A percentile compares a stretch with the other conserved stretches of the same genome.
Evolutionary conservation across 2,797 vertebrate genomes (phyloP).

Genomic region (Otolemur crassicaudatus): DNA sequence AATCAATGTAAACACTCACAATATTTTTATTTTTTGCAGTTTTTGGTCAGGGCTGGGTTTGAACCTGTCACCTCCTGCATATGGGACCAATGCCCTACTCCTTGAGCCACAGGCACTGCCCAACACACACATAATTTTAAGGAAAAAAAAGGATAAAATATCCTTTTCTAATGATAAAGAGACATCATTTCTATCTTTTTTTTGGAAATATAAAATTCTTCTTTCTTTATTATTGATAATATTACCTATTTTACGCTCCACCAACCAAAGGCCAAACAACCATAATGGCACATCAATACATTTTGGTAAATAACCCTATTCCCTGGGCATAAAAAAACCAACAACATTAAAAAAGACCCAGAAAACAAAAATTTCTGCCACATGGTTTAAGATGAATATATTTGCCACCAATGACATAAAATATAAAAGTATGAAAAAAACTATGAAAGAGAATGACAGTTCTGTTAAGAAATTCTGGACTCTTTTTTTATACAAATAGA

Average conservation of each 20-base stretch:
- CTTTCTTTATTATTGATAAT: background rate
- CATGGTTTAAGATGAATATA: background rate
- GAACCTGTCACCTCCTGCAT: too few relatives aligned
- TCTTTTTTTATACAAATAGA: background rate
- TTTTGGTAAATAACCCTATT: background rate
- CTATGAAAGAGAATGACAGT: background rate
- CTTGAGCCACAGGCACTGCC: too few relatives aligned
- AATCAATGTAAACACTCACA: background rate
- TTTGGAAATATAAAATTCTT: background rate
- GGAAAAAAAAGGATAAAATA: background rate
- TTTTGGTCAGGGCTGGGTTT: too few relatives aligned
- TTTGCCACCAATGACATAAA: background rate
- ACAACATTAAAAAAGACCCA: background rate
- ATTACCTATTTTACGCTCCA: background rate
- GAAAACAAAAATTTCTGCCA: background rate
- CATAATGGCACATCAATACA: background rate
- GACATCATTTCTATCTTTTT: background rate
- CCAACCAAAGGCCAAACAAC: background rate
- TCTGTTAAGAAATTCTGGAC: background rate
- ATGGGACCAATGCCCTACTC: too few relatives aligned
- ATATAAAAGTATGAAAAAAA: background rate
- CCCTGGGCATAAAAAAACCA: background rate
- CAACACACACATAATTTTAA: background rate
- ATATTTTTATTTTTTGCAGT: background rate
- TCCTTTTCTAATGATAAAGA: background rate